Evolutionary conservation across 2,113 vertebrate species (phyloP).

Genomic region (Cynopterus brachyotis): DNA sequence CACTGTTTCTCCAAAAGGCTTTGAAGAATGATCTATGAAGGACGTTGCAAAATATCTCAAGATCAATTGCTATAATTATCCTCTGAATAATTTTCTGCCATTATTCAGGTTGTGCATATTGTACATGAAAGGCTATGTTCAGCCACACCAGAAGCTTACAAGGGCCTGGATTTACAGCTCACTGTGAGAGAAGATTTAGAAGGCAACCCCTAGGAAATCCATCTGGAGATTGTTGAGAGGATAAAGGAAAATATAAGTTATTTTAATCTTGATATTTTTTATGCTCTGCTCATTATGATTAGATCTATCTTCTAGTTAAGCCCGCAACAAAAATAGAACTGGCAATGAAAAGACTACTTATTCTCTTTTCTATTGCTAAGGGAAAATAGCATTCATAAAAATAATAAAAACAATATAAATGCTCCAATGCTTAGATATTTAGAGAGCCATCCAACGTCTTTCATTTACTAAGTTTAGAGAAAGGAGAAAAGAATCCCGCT

Average conservation of each 20-base stretch:
- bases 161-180: conserved; percentile 75
- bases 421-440: conserved; percentile 55
- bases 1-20: conserved; percentile 57
- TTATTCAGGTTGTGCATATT: conserved; percentile 64
- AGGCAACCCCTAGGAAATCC: conserved; percentile 74
- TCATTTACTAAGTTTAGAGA: conserved; percentile 64
- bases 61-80: conserved; percentile 77
- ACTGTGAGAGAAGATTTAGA: conserved; percentile 62
- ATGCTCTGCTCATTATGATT: conserved; percentile 75
- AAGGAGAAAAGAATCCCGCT: conserved; percentile 56
- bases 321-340: conserved; percentile 69
- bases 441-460: conserved; percentile 35
- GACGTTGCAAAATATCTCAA: conserved; percentile 69
- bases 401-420: conserved; percentile 75
- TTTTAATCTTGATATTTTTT: conserved; percentile 80
- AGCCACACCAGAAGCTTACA: conserved; percentile 67
- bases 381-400: conserved; percentile 72
- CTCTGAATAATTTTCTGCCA: conserved; percentile 73
- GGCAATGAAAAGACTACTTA: conserved; percentile 70
- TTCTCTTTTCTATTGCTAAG: conserved; percentile 69
- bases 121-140: conserved; percentile 70
- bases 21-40: conserved; percentile 69
- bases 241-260: conserved; percentile 77
- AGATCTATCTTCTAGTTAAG: conserved; percentile 72
- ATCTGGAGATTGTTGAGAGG: conserved; percentile 76